Evolutionary conservation across 2,113 vertebrate genomes (phyloP), one percentile per base, ranked within the genome.

Genomic region (Proterorhinus semilunaris): DNA sequence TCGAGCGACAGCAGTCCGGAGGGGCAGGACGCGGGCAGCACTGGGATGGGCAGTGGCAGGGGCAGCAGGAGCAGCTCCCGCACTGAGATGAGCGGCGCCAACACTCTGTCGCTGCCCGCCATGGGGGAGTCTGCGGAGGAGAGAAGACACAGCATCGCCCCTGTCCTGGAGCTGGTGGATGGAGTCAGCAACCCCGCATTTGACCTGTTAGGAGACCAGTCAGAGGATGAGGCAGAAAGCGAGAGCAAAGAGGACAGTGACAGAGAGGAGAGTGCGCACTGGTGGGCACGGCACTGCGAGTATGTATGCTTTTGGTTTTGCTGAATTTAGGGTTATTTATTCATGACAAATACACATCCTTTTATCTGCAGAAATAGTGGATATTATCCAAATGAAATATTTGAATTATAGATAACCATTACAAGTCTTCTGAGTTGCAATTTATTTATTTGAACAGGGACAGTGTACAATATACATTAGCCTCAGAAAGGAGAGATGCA

Each of bases 181-280:
- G 88, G 91, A 0, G 91, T 92, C 12, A 90, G 83, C 74, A 83
- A 83, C 64, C 79, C 92, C 27, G 88, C 91, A 27, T 94, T 94
- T 61, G 93, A 94, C 88, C 89, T 93, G n/a, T 81, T 95, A 67
- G 93, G 91, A 10, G 94, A 94, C 85, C 94, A 93, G 52, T 95
- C 93, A 0, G 94, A 94, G 73, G 93, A 94, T 2, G 93, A 95
- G 83, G 92, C 75, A 0, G 93, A 88, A 65, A 91, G 92, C 3
- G 93, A 94, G 69, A 87, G 88, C 43, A 93, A 91, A 75, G 93
- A 93, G 59, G 91, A 91, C 48, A 87, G 91, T 5, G 90, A 85
- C 67, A 88, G 69, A 47, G 91, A 91, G 36, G 86, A 91, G 72
- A 89, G 86, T 2, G 86, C 84, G 72, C 80, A 91, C 65, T 91